A percentile compares a stretch with the other conserved stretches of the same genome.
Conservation (phyloP, 2,797 vertebrate species). For the Neosalanx taihuensis region DNA sequence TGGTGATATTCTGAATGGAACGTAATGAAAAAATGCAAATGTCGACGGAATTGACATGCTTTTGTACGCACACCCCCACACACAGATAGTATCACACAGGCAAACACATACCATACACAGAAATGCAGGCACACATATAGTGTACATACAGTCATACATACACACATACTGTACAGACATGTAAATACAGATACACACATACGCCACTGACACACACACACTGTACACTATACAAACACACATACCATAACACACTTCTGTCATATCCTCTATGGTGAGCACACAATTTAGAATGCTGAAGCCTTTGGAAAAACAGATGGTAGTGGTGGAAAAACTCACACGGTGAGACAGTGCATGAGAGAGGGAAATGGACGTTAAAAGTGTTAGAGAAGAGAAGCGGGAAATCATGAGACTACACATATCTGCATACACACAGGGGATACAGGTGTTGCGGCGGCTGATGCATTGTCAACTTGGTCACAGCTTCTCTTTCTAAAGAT, state of each 20-base stretch:
- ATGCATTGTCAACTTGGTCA: background rate
- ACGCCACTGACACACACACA: no score
- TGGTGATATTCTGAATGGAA: conserved; percentile 38
- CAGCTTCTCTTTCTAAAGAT: conserved; percentile 44
- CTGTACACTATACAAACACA: no score
- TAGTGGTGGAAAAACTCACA: background rate
- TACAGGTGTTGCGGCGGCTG: background rate
- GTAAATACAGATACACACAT: no score
- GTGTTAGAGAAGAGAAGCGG: background rate
- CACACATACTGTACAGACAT: no score
- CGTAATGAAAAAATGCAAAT: conserved; percentile 31
- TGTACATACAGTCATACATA: background rate
- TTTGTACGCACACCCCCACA: conserved; percentile 25
- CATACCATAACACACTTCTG: no score
- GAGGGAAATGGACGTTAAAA: background rate
- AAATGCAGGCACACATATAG: background rate
- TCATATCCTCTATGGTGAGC: no score
- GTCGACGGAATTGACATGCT: conserved; percentile 21
- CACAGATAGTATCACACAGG: background rate
- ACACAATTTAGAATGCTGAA: background rate
- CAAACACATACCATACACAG: background rate
- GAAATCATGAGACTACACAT: background rate
- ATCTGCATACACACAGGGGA: conserved; percentile 8
- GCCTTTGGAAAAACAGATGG: background rate
- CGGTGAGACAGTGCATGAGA: background rate